These are phyloP conservation scores for Microtus oregoni DNA, from an alignment of 2,113 vertebrate genomes.

Conservation along the genomic window DNA sequence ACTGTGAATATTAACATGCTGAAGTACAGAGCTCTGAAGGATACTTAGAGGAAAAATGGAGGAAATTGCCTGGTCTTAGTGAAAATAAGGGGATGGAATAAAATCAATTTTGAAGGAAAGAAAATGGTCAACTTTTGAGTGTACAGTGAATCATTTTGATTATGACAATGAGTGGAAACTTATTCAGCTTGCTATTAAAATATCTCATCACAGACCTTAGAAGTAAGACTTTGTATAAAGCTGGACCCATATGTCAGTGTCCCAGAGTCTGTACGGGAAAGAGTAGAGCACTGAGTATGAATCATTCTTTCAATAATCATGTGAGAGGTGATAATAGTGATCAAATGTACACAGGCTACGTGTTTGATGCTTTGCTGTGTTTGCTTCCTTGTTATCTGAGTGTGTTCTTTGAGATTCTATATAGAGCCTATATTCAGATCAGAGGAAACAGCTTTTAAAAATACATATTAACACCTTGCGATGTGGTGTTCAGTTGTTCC, in stretches of 20 bases:
- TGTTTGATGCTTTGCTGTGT: background rate
- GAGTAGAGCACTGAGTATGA: background rate
- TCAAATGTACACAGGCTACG: background rate
- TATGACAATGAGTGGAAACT: background rate
- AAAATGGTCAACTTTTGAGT: background rate
- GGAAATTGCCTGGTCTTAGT: background rate
- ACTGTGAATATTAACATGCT: background rate
- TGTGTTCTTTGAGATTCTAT: conserved; percentile 27
- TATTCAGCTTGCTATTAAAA: background rate
- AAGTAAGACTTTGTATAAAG: background rate
- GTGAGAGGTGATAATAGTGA: background rate
- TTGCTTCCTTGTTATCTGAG: conserved; percentile 48
- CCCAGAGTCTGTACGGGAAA: background rate
- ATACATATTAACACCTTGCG: conserved; percentile 58
- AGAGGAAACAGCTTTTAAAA: conserved; percentile 43
- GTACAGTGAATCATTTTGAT: background rate
- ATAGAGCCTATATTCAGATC: conserved; percentile 53
- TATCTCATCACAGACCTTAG: background rate
- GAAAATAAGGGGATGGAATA: background rate
- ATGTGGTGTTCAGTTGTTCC: conserved; percentile 49
- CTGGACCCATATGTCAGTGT: background rate
- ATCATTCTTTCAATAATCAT: background rate
- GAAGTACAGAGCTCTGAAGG: background rate
- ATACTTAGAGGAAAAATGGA: background rate
- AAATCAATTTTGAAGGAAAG: background rate